A percentile compares a stretch with the other conserved stretches of the same genome.
phyloP scores from a whole-genome alignment of 2,888 invertebrate species.

The Drosophila austrosaltans region DNA sequence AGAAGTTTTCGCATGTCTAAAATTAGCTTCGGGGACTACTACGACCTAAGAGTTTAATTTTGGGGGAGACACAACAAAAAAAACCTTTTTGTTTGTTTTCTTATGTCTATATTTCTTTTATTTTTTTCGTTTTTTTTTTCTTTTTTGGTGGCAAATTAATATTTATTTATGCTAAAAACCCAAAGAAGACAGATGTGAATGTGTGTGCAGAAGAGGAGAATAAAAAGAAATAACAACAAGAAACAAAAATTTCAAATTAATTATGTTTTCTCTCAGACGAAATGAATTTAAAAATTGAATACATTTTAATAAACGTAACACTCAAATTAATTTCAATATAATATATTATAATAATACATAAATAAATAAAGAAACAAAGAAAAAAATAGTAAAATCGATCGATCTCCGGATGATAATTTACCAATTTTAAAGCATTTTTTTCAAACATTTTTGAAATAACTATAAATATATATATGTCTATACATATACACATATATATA shows the following conservation, averaged over 20 bases:
- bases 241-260: conserved; percentile 1
- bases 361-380: no score
- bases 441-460: background rate
- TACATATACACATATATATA: background rate
- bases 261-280: background rate
- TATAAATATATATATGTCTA: background rate
- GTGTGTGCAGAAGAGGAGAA: background rate
- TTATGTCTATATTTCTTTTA: no score
- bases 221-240: background rate
- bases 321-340: no score
- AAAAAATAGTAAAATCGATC: no score
- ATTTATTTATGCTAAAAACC: conserved; percentile 8
- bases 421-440: no score
- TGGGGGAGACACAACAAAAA: no score
- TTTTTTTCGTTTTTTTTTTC: background rate
- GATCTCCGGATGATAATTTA: no score
- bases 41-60: no score
- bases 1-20: no score
- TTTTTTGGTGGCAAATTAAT: background rate
- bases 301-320: background rate
- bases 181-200: conserved; percentile 3
- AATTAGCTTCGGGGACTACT: no score
- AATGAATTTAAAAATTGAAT: background rate
- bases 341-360: no score
- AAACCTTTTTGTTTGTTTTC: no score